Evolutionary conservation across 2,888 invertebrate species (phyloP).

Genomic region (Caradrina clavipalpis): DNA sequence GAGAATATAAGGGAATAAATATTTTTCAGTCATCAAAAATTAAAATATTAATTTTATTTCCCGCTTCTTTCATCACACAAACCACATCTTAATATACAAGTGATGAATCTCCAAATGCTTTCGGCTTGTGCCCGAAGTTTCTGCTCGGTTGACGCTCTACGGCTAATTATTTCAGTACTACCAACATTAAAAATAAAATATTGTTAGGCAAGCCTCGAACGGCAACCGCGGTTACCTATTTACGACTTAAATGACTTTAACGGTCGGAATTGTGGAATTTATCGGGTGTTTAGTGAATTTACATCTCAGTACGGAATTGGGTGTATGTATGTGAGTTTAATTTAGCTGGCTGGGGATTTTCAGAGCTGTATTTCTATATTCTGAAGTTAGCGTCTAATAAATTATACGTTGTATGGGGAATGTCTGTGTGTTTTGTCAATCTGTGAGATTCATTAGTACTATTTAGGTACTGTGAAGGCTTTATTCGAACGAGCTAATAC

Average conservation of each 20-base stretch:
- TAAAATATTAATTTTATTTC: not conserved
- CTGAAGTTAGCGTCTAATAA: not conserved
- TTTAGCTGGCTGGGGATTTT: conserved; percentile 17
- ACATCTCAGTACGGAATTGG: conserved; percentile 52
- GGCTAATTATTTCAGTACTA: conserved; percentile 56
- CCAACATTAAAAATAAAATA: conserved; percentile 62
- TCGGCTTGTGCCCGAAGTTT: conserved; percentile 39
- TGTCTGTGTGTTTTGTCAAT: too few species aligned
- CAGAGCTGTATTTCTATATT: not conserved
- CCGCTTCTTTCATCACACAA: not conserved
- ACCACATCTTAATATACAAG: not conserved
- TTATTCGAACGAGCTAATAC: too few species aligned
- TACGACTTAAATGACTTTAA: conserved; percentile 60
- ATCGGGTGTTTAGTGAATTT: conserved; percentile 62
- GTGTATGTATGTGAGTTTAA: conserved; percentile 44
- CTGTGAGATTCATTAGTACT: too few species aligned
- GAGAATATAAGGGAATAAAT: too few species aligned
- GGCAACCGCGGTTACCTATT: conserved; percentile 61
- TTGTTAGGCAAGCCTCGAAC: conserved; percentile 36
- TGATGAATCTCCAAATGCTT: conserved; percentile 27
- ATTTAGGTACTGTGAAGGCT: too few species aligned
- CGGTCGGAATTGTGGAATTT: conserved; percentile 59
- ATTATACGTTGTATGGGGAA: not conserved
- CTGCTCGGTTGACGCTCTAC: conserved; percentile 49
- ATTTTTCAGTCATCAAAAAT: too few species aligned